Percentiles rank a stretch among this genome's conserved stretches.
Conservation (phyloP, 2,797 vertebrate genomes). For the Eutrigla gurnardus region DNA sequence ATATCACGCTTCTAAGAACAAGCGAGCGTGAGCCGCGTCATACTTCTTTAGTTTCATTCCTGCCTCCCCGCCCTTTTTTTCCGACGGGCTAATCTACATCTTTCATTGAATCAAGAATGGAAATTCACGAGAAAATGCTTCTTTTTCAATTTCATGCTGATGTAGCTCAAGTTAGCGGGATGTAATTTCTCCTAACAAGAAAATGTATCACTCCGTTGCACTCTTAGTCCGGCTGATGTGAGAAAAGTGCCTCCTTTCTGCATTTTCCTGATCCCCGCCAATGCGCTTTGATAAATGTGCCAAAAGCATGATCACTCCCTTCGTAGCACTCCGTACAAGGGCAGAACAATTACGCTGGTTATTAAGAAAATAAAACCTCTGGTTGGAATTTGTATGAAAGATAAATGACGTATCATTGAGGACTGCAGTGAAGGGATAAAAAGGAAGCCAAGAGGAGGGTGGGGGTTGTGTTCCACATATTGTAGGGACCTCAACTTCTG, state of each 20-base stretch:
- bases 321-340: slow-evolving; percentile 83
- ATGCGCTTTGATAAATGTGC: slow-evolving; percentile 91
- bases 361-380: slow-evolving; percentile 81
- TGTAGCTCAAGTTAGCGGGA: slow-evolving; percentile 98
- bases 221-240: slow-evolving; percentile 89
- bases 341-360: slow-evolving; percentile 85
- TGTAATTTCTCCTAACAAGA: slow-evolving; percentile 99
- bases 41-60: slow-evolving; percentile 77
- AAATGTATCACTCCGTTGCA: slow-evolving; percentile 98
- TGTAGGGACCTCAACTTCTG: slow-evolving; percentile 43
- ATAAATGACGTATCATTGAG: slow-evolving; percentile 77
- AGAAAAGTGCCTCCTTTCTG: slow-evolving; percentile 80
- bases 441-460: slow-evolving; percentile 25
- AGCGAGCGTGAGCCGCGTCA: slow-evolving; percentile 82
- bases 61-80: slow-evolving; percentile 65
- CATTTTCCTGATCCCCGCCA: slow-evolving; percentile 70
- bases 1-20: slow-evolving; percentile 83
- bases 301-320: slow-evolving; percentile 86
- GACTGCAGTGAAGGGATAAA: slow-evolving; percentile 55
- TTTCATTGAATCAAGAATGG: slow-evolving; percentile 99
- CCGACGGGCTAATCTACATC: slow-evolving; percentile 91
- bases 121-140: slow-evolving; percentile 98
- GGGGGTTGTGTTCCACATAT: slow-evolving; percentile 38
- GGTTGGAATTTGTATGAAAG: slow-evolving; percentile 77
- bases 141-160: slow-evolving; percentile 99